These are phyloP conservation scores for Ptychoptera contaminata DNA, from an alignment of 2,888 invertebrate species.

Conservation along the genomic window DNA sequence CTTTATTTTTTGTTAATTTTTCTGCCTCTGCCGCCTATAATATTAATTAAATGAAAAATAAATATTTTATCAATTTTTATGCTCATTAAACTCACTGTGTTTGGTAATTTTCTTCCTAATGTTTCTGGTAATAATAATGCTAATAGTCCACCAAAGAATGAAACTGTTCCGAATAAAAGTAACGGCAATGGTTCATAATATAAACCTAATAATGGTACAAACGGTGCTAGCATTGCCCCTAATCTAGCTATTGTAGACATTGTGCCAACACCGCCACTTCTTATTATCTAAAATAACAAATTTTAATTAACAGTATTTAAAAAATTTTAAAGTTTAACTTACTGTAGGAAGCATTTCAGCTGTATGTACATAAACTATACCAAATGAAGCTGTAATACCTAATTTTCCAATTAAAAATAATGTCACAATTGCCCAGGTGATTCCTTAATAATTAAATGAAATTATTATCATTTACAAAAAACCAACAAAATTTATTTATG, in stretches of 20 bases:
- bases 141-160: constrained; percentile 35
- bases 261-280: constrained; percentile 42
- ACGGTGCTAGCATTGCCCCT: constrained; percentile 44
- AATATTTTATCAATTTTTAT: no score
- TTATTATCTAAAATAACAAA: constrained; percentile 23
- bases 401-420: constrained; percentile 46
- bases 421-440: constrained; percentile 35
- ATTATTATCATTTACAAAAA: no score
- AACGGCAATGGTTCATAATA: constrained; percentile 30
- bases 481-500: no score
- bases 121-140: constrained; percentile 47
- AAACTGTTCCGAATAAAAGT: constrained; percentile 36
- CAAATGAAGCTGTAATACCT: constrained; percentile 45
- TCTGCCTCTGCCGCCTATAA: no score
- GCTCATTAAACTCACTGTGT: constrained; percentile 30
- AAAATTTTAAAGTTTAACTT: neutral
- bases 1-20: no score
- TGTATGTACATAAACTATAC: constrained; percentile 42
- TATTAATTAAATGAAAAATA: no score
- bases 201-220: constrained; percentile 35
- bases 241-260: constrained; percentile 41
- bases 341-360: constrained; percentile 32
- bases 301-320: neutral
- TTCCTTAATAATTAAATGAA: constrained; percentile 21
- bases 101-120: constrained; percentile 40